Base-by-base conservation (phyloP, 2,888 invertebrate species). In the Auanema sp. region DNA sequence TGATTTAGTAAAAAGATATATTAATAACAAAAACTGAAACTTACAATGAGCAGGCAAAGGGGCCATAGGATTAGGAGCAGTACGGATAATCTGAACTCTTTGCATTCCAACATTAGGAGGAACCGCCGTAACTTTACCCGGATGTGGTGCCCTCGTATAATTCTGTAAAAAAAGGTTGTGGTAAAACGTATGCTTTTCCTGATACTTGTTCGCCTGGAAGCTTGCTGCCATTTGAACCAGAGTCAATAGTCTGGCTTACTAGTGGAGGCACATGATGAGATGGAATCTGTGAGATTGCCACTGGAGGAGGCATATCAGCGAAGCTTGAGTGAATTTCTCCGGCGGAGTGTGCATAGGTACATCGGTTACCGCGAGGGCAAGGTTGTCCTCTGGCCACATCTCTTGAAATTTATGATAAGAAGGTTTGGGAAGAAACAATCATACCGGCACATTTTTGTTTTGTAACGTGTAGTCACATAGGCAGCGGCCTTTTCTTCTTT, bases 301-400 rank as follows among this genome's bases (percentile, higher is more conserved):
- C 33, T 5, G 33, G 3, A 5, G 33, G 33, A 33, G 33, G 33
- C 33, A 33, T 24, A 10, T 24, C 24, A 2, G 16, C 42, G 12
- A 16, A 54, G 23, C 41, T 24, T 14, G 56, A 49, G 3, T 70
- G 62, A 11, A 93, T 86, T 84, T 95, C 95, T 71, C 92, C 91
- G 72, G 91, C 91, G 0, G 91, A 91, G 84, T 95, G 94, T 6
- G 93, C 92, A 86, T 93, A 95, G 0, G 92, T 92, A 84, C 95
- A 95, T 77, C 90, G 90, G 50, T 89, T 89, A 4, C 92, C 92
- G 11, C 93, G 87, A 0, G 93, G 93, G 84, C 95, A 95, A 68
- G 89, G 90, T 0, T 91, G 90, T 14, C 91, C 88, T 24, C 90
- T 87, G 1, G 90, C 89, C 11, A 92, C 87, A 85, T 94, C 93